phyloP scores from a whole-genome alignment of 1,140 invertebrate species.

The Galleria mellonella region DNA sequence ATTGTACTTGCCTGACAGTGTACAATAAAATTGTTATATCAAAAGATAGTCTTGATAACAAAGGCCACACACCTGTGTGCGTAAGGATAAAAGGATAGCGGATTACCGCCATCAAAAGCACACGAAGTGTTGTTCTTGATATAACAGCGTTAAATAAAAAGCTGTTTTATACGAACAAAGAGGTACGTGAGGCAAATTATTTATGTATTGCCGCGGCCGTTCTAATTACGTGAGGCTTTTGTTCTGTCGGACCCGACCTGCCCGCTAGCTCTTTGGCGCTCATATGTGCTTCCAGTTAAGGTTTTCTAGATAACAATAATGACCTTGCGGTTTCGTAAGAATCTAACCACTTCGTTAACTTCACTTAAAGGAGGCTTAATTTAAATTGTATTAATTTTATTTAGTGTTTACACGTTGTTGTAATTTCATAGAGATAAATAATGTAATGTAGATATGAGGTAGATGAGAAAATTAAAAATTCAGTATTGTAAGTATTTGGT shows the following conservation, averaged over 20 bases:
- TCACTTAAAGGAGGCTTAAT: slow-evolving; percentile 1
- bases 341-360: slow-evolving; percentile 38
- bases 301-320: slow-evolving; percentile 44
- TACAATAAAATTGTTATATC: too few relatives aligned
- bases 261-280: slow-evolving; percentile 25
- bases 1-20: too few relatives aligned
- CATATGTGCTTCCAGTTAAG: slow-evolving; percentile 13
- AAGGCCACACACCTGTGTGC: slow-evolving; percentile 3
- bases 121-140: slow-evolving; percentile 62
- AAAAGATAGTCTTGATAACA: too few relatives aligned
- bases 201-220: slow-evolving; percentile 69
- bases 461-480: too few relatives aligned
- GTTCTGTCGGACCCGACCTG: slow-evolving; percentile 41
- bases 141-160: slow-evolving; percentile 69
- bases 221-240: slow-evolving; percentile 70
- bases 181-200: slow-evolving; percentile 70
- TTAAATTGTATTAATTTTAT: too few relatives aligned
- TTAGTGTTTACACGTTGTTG: too few relatives aligned
- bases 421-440: too few relatives aligned
- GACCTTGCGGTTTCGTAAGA: slow-evolving; percentile 34
- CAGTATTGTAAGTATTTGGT: too few relatives aligned
- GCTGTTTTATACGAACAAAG: slow-evolving; percentile 59
- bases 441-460: too few relatives aligned
- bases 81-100: slow-evolving; percentile 42
- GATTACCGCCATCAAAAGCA: slow-evolving; percentile 51